These are phyloP conservation scores for Dasyurus viverrinus DNA, from an alignment of 2,113 vertebrate species.

Conservation along the genomic window DNA sequence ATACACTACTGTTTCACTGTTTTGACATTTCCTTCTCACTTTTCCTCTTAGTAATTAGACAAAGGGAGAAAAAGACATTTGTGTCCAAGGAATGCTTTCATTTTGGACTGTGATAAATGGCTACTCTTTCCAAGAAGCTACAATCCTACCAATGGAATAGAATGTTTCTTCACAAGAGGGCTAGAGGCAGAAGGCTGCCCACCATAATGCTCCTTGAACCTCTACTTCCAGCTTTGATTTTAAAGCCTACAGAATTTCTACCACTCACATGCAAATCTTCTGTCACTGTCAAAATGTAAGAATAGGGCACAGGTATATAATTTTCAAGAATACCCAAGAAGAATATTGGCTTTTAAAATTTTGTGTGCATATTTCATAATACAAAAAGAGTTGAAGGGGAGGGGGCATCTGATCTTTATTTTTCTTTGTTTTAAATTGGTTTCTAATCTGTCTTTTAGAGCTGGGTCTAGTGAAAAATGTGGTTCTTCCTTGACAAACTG, in stretches of 20 bases:
- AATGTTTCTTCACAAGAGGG: slow-evolving; percentile 89
- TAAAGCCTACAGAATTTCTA: slow-evolving; percentile 47
- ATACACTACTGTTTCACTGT: slow-evolving; percentile 88
- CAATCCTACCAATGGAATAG: slow-evolving; percentile 86
- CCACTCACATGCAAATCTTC: slow-evolving; percentile 53
- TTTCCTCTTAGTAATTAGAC: slow-evolving; percentile 91
- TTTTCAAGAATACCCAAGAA: slow-evolving; percentile 14
- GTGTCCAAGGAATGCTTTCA: slow-evolving; percentile 95
- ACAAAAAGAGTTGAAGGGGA: slow-evolving; percentile 39
- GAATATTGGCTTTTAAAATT: neutral
- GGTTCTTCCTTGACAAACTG: slow-evolving; percentile 34
- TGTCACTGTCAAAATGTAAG: slow-evolving; percentile 21
- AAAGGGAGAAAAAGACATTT: slow-evolving; percentile 98
- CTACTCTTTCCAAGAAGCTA: slow-evolving; percentile 90
- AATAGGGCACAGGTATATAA: slow-evolving; percentile 10
- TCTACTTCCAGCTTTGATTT: slow-evolving; percentile 54
- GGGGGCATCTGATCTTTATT: slow-evolving; percentile 1
- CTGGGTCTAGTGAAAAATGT: slow-evolving; percentile 40
- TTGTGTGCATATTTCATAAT: slow-evolving; percentile 4
- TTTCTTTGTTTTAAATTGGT: neutral
- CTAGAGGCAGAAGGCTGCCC: slow-evolving; percentile 84
- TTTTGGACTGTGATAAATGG: slow-evolving; percentile 97
- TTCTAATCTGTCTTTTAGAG: slow-evolving; percentile 29
- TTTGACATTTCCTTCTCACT: slow-evolving; percentile 92
- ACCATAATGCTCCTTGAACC: slow-evolving; percentile 85